Conservation (phyloP, 2,888 invertebrate species). For the Agriopis leucophaearia region DNA sequence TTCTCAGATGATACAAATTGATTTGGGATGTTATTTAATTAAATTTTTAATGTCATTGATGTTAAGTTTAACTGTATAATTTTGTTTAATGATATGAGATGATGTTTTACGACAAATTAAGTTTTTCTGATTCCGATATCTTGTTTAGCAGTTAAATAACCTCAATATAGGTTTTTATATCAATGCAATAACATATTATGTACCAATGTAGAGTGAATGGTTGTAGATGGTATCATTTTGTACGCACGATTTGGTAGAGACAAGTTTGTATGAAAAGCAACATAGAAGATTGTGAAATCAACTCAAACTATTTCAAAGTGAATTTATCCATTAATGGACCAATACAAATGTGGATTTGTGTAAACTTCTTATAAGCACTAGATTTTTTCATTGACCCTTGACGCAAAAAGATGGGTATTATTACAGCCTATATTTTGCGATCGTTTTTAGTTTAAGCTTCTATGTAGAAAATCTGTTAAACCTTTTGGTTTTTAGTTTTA, state of each 20-base stretch:
- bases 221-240: slow-evolving; percentile 46
- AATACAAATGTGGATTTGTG: no score
- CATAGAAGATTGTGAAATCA: slow-evolving; percentile 1
- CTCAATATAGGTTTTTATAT: not conserved
- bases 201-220: slow-evolving; percentile 39
- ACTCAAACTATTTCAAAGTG: not conserved
- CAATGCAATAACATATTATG: slow-evolving; percentile 35
- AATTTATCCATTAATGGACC: no score
- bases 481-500: no score
- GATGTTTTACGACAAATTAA: slow-evolving; percentile 21
- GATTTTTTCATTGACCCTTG: no score
- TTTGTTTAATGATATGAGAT: slow-evolving; percentile 50
- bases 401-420: no score
- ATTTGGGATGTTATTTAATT: slow-evolving; percentile 75
- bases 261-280: not conserved
- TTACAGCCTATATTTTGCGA: no score
- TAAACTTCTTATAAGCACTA: no score
- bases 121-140: slow-evolving; percentile 14
- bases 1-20: slow-evolving; percentile 74
- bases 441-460: no score
- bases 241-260: slow-evolving; percentile 29
- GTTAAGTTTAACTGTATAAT: slow-evolving; percentile 54
- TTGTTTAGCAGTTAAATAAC: not conserved
- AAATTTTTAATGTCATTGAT: slow-evolving; percentile 61
- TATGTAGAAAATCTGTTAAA: no score